Evolutionary conservation across 2,888 invertebrate species (phyloP).

Genomic region (Elmis aenea): DNA sequence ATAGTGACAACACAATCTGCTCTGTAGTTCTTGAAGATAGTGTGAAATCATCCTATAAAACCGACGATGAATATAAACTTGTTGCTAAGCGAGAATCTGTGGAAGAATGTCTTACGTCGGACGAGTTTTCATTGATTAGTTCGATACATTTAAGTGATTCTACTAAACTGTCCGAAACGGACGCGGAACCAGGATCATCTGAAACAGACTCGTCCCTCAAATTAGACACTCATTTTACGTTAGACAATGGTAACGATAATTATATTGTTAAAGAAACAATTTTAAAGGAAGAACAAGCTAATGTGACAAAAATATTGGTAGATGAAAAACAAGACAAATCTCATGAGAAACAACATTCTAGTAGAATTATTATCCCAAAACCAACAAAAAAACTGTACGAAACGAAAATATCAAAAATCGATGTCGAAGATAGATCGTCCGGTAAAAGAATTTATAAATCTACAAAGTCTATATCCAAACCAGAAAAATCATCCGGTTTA

Average conservation of each 20-base stretch:
- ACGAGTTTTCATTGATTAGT: slow-evolving; percentile 28
- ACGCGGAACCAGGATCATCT: slow-evolving; percentile 38
- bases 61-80: background rate
- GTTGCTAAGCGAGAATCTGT: slow-evolving; percentile 11
- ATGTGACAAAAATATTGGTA: slow-evolving; percentile 26
- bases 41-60: too few relatives aligned
- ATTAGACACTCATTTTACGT: slow-evolving; percentile 29
- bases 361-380: too few relatives aligned
- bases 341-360: slow-evolving; percentile 8
- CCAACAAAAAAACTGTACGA: slow-evolving; percentile 6
- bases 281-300: slow-evolving; percentile 31
- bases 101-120: slow-evolving; percentile 18
- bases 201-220: slow-evolving; percentile 38
- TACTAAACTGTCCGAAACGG: slow-evolving; percentile 37
- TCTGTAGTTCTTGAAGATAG: too few relatives aligned
- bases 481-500: slow-evolving; percentile 11
- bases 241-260: slow-evolving; percentile 23
- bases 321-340: slow-evolving; percentile 8
- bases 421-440: background rate
- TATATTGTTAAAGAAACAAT: too few relatives aligned
- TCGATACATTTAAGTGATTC: slow-evolving; percentile 30
- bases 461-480: slow-evolving; percentile 8
- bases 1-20: too few relatives aligned
- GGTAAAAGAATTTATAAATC: background rate
- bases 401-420: background rate